Evolutionary conservation across 2,888 invertebrate genomes (phyloP).

Genomic region (Autographa pulchrina): DNA sequence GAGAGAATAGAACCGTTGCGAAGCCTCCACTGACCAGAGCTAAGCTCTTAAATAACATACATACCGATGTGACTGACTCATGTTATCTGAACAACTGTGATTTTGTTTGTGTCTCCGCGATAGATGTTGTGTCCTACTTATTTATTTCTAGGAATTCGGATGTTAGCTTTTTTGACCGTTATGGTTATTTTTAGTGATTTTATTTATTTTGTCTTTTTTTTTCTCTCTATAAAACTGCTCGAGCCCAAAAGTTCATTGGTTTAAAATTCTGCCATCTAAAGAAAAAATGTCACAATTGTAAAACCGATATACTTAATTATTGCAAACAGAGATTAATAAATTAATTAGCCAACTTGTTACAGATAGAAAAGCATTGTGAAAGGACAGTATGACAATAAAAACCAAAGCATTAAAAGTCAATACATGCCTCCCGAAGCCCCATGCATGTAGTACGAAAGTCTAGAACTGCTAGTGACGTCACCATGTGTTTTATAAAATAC

Average conservation of each 20-base stretch:
- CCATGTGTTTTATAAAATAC: constrained; percentile 38
- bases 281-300: too few relatives aligned
- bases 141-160: background rate
- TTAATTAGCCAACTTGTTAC: too few relatives aligned
- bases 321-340: too few relatives aligned
- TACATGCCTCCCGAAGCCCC: constrained; percentile 23
- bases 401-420: background rate
- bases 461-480: constrained; percentile 31
- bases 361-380: background rate
- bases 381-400: background rate
- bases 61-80: constrained; percentile 6
- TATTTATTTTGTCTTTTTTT: too few relatives aligned
- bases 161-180: background rate
- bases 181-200: background rate
- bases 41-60: background rate
- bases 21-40: background rate
- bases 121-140: background rate
- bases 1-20: background rate
- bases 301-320: too few relatives aligned
- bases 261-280: too few relatives aligned
- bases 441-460: constrained; percentile 31
- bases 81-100: background rate
- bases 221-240: too few relatives aligned
- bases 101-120: background rate
- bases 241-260: too few relatives aligned